Percentiles rank a stretch among this genome's conserved stretches.
Evolutionary conservation across 2,888 invertebrate genomes (phyloP).

Genomic region (Catonia carolina): DNA sequence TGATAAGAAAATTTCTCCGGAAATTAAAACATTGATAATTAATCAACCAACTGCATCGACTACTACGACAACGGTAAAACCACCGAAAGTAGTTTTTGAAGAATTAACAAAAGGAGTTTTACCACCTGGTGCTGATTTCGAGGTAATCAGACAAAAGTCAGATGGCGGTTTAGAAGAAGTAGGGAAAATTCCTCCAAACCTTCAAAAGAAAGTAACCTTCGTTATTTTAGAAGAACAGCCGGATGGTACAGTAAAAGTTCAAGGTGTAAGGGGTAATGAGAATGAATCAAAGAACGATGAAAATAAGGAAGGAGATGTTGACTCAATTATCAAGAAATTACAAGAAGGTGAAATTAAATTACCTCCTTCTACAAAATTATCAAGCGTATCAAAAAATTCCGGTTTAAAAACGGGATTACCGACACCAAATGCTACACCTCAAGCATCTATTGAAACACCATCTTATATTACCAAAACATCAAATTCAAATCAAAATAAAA

Average conservation of each 20-base stretch:
- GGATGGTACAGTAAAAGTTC: constrained; percentile 78
- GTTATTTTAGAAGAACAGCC: constrained; percentile 80
- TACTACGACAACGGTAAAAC: constrained; percentile 51
- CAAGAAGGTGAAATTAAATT: constrained; percentile 75
- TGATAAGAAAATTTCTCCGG: constrained; percentile 23
- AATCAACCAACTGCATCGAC: constrained; percentile 39
- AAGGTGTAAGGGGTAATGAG: constrained; percentile 72
- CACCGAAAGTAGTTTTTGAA: constrained; percentile 62
- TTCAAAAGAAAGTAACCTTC: constrained; percentile 77
- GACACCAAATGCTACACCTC: constrained; percentile 26
- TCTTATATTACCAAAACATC: too few relatives aligned
- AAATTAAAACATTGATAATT: constrained; percentile 34
- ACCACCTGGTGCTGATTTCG: constrained; percentile 72
- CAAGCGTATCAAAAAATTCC: constrained; percentile 14
- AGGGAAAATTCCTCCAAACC: constrained; percentile 49
- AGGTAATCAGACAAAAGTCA: constrained; percentile 67
- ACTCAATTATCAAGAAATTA: constrained; percentile 71
- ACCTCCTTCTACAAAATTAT: constrained; percentile 51
- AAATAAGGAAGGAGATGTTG: constrained; percentile 59
- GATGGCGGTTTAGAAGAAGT: constrained; percentile 67
- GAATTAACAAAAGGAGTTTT: constrained; percentile 73
- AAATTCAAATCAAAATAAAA: constrained; percentile 24
- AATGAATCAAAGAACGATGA: constrained; percentile 52
- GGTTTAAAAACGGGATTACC: constrained; percentile 20
- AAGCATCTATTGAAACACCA: constrained; percentile 32